Evolutionary conservation across 92 coral and sea anemone species (phyloP).

Genomic region (Actinostola sp.): DNA sequence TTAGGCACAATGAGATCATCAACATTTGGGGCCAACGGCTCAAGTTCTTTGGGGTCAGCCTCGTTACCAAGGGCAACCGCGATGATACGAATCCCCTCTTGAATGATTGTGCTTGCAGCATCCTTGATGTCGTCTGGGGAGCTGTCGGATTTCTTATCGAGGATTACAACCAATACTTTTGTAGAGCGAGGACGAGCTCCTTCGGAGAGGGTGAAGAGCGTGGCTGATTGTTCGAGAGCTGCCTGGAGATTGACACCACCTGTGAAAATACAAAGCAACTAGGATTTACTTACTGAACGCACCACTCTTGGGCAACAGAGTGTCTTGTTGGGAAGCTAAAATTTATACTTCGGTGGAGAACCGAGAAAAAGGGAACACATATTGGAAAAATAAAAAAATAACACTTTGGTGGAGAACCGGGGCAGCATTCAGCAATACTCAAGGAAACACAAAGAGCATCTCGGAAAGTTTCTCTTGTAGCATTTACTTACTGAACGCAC

Average conservation of each 20-base stretch:
- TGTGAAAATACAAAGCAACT: neutral
- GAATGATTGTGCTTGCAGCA: conserved; percentile 58
- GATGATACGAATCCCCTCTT: conserved; percentile 75
- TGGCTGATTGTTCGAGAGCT: conserved; percentile 67
- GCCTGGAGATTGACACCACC: conserved; percentile 47
- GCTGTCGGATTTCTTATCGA: conserved; percentile 67
- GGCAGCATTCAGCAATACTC: too few species aligned
- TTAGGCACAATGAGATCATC: conserved; percentile 16
- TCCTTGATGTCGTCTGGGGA: conserved; percentile 48
- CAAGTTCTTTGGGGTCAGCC: conserved; percentile 49
- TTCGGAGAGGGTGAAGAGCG: conserved; percentile 50
- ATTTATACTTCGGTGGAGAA: too few species aligned
- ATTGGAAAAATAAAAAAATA: too few species aligned
- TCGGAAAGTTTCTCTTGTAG: too few species aligned
- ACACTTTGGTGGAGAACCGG: too few species aligned
- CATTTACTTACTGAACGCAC: too few species aligned
- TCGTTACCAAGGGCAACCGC: conserved; percentile 86
- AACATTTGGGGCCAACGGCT: conserved; percentile 43
- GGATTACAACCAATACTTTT: conserved; percentile 71
- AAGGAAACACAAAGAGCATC: too few species aligned
- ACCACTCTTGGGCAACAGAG: too few species aligned
- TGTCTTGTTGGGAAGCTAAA: too few species aligned
- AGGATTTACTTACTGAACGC: neutral
- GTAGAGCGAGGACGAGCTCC: conserved; percentile 66
- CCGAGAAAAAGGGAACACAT: too few species aligned